Base-by-base conservation (phyloP, 2,888 invertebrate genomes). In the Acrobasis consociella region DNA sequence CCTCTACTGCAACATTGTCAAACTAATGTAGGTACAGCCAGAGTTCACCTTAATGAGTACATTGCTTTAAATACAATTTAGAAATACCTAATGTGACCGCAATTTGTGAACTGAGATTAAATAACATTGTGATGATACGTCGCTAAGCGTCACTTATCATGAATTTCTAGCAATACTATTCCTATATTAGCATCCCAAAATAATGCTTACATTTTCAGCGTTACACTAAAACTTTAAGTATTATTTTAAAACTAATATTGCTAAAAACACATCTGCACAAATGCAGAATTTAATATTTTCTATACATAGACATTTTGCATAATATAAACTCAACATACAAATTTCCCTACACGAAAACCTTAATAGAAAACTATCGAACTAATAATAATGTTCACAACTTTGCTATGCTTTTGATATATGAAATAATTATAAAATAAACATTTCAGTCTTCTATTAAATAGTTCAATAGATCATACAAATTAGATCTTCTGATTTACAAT, bases 371-470 rank as follows among this genome's bases (percentile, higher is more conserved):
- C 63, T 64, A 69, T 66, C 67, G 69, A 78, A 80, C 71, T 71
- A 77, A 78, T 72, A 65, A 64, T 73, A 65, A 73, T 67, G 15
- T 70, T 73, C 75, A 74, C 74, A 78, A 79, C 71, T 71, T 74
- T 64, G 71, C 73, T 74, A 77, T 74, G 76, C 71, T 69, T 75
- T 78, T 76, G 67, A 72, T 69, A 68, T 79, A 82, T 73, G 79
- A 85, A 84, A 84, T 80, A 81, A 88, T 85, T 80, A 80, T 75
- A 81, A 85, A 86, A 84, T 82, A 83, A 86, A 81, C 81, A 80
- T 83, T 80, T 91, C 91, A 91, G 91, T 91, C 91, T 91, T 90
- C 89, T 87, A 89, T 89, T 84, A 85, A 82, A 85, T 83, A 87
- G 85, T 86, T 80, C 76, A 78, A 74, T 82, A 86, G 83, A 87